phyloP scores from a whole-genome alignment of 2,113 vertebrate genomes.

The Pelobates fuscus region DNA sequence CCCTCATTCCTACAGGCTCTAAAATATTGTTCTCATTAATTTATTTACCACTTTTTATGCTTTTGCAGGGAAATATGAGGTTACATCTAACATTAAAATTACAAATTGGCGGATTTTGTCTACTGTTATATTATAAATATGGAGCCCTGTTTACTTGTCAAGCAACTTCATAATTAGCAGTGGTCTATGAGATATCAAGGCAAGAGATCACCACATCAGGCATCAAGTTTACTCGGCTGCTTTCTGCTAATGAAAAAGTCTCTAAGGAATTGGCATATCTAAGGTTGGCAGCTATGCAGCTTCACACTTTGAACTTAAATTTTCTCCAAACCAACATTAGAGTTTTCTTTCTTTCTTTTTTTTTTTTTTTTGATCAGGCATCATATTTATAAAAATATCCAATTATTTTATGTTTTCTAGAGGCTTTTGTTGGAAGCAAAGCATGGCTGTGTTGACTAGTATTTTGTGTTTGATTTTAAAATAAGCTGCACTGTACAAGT shows the following conservation, averaged over 20 bases:
- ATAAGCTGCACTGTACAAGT: constrained; percentile 6
- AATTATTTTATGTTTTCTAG: constrained; percentile 43
- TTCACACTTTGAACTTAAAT: constrained; percentile 55
- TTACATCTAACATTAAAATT: constrained; percentile 50
- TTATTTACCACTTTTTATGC: constrained; percentile 43
- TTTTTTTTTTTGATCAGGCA: constrained; percentile 55
- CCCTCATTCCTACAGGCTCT: constrained; percentile 32
- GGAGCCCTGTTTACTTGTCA: constrained; percentile 57
- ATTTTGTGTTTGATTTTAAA: constrained; percentile 23
- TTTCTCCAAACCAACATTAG: constrained; percentile 54
- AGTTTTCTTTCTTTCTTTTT: constrained; percentile 56
- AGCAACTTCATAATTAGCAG: constrained; percentile 56
- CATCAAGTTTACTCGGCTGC: constrained; percentile 57
- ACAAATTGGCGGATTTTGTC: constrained; percentile 56
- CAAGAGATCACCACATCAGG: constrained; percentile 59
- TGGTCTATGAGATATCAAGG: constrained; percentile 55
- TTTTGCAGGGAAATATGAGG: constrained; percentile 60
- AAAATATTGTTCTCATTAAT: constrained; percentile 53
- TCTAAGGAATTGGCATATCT: constrained; percentile 54
- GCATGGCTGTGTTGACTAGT: neutral
- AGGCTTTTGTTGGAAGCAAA: constrained; percentile 20
- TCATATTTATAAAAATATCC: constrained; percentile 52
- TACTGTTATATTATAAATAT: constrained; percentile 53
- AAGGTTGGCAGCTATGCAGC: constrained; percentile 55
- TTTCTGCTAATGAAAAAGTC: constrained; percentile 58